A percentile compares a stretch with the other conserved stretches of the same genome.
phyloP scores from a whole-genome alignment of 1,140 invertebrate genomes.

The Drusus annulatus region DNA sequence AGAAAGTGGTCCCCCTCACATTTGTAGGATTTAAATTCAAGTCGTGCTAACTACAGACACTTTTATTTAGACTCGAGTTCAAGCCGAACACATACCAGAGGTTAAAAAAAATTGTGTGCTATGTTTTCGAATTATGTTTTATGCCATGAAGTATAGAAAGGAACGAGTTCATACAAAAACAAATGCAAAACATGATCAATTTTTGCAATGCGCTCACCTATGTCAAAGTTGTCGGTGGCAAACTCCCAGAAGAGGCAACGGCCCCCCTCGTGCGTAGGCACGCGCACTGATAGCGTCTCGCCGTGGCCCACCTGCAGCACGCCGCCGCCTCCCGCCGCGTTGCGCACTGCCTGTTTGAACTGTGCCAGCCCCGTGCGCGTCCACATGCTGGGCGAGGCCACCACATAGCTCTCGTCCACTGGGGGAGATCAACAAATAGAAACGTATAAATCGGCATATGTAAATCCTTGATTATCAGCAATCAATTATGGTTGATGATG shows the following conservation, averaged over 20 bases:
- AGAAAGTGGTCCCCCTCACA: too few relatives aligned
- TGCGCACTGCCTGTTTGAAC: conserved; percentile 91
- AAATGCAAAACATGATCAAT: too few relatives aligned
- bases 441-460: not conserved
- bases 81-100: too few relatives aligned
- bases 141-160: too few relatives aligned
- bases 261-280: conserved; percentile 96
- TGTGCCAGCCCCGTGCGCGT: conserved; percentile 90
- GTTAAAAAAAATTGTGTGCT: too few relatives aligned
- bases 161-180: too few relatives aligned
- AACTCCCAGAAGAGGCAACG: conserved; percentile 99
- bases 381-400: conserved; percentile 93
- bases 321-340: conserved; percentile 93
- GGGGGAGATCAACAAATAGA: not conserved
- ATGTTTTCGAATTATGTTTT: too few relatives aligned
- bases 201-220: conserved; percentile 69
- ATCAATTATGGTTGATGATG: too few relatives aligned
- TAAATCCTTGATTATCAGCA: too few relatives aligned
- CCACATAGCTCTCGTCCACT: conserved; percentile 63
- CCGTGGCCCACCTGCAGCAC: conserved; percentile 97
- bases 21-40: too few relatives aligned
- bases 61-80: too few relatives aligned
- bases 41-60: too few relatives aligned
- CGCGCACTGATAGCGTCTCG: conserved; percentile 96
- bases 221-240: conserved; percentile 98